These are phyloP conservation scores for Microctonus brassicae DNA, from an alignment of 2,888 invertebrate species.

Conservation along the genomic window DNA sequence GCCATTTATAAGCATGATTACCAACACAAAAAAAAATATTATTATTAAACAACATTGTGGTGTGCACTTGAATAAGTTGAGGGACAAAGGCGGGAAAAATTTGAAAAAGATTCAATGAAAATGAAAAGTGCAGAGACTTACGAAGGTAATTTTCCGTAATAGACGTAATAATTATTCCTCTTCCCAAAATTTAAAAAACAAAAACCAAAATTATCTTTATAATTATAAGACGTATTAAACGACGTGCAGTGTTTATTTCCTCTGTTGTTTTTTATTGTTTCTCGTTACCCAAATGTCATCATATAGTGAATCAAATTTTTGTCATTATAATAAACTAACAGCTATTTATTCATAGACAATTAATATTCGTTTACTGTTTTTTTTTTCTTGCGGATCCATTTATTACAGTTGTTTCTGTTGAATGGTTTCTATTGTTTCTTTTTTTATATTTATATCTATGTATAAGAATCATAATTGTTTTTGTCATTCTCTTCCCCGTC, in stretches of 20 bases:
- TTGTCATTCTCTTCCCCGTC: not conserved
- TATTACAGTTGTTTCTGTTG: slow-evolving; percentile 54
- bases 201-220: slow-evolving; percentile 38
- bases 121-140: not conserved
- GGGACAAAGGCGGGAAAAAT: slow-evolving; percentile 13
- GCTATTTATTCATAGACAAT: not conserved
- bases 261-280: slow-evolving; percentile 37
- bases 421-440: too few relatives aligned
- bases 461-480: too few relatives aligned
- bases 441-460: too few relatives aligned
- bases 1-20: too few relatives aligned
- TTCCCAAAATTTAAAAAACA: not conserved
- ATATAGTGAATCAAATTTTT: slow-evolving; percentile 8
- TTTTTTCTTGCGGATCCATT: slow-evolving; percentile 32
- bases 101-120: not conserved
- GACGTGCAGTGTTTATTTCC: slow-evolving; percentile 46
- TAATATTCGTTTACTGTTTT: slow-evolving; percentile 10
- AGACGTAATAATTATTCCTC: too few relatives aligned
- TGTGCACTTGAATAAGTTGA: too few relatives aligned
- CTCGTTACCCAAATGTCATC: slow-evolving; percentile 34
- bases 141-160: too few relatives aligned
- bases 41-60: too few relatives aligned
- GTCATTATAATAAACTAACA: slow-evolving; percentile 2
- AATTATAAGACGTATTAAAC: slow-evolving; percentile 47
- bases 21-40: too few relatives aligned